phyloP scores from a whole-genome alignment of 2,113 vertebrate genomes.

The Pterocles burchelli region DNA sequence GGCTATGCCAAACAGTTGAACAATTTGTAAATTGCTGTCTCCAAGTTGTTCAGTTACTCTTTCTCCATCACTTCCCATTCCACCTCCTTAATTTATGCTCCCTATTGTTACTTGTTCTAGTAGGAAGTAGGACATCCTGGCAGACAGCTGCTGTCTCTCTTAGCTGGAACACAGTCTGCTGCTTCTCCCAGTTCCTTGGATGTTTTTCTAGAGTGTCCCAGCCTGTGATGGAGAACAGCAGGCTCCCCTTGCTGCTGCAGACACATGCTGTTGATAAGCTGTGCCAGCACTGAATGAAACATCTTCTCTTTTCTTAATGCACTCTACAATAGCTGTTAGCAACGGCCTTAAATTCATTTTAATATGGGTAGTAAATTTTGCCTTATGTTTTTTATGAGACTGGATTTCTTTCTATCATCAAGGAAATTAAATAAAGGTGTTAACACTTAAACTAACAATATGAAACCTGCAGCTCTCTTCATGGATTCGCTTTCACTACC shows the following conservation, averaged over 20 bases:
- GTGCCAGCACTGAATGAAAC: conserved; percentile 42
- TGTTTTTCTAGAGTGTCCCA: conserved; percentile 38
- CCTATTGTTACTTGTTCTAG: not conserved
- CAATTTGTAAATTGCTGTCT: conserved; percentile 24
- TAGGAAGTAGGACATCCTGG: conserved; percentile 6
- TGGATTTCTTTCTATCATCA: conserved; percentile 7
- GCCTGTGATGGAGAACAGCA: conserved; percentile 39
- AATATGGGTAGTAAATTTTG: not conserved
- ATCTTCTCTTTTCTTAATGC: conserved; percentile 1
- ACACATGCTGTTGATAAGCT: conserved; percentile 44
- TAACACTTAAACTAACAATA: conserved; percentile 14
- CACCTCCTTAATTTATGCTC: conserved; percentile 14
- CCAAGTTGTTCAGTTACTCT: conserved; percentile 7
- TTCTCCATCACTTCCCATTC: conserved; percentile 11
- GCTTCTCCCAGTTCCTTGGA: conserved; percentile 18
- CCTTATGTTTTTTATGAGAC: not conserved
- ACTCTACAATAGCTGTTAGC: not conserved
- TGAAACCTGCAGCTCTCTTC: conserved; percentile 2
- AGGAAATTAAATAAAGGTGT: not conserved
- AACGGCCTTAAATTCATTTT: not conserved
- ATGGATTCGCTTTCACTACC: not conserved
- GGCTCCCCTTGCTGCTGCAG: conserved; percentile 7
- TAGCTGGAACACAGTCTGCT: not conserved
- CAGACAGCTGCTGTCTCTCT: conserved; percentile 20
- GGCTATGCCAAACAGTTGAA: not conserved